These are phyloP conservation scores for Sycophila texana DNA, from an alignment of 2,888 invertebrate genomes.

Conservation along the genomic window DNA sequence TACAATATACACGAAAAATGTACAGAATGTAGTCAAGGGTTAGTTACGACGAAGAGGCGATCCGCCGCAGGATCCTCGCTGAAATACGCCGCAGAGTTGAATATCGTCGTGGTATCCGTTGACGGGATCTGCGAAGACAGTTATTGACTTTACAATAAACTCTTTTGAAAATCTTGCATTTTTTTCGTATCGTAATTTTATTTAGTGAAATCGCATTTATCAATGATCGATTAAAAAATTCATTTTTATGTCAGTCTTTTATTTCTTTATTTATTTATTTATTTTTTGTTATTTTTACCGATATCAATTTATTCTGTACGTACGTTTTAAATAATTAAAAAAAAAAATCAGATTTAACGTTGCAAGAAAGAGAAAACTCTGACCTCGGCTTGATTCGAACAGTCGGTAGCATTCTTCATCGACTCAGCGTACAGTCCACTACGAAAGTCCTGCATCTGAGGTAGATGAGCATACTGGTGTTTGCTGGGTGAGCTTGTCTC, in stretches of 20 bases:
- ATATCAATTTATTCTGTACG: too few relatives aligned
- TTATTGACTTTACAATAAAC: constrained; percentile 23
- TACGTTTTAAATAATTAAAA: too few relatives aligned
- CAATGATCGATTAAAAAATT: background rate
- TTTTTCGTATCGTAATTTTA: background rate
- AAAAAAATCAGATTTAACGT: too few relatives aligned
- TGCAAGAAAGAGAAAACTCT: background rate
- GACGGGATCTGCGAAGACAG: constrained; percentile 60
- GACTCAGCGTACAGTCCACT: constrained; percentile 17
- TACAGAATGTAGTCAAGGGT: constrained; percentile 72
- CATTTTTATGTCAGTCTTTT: background rate
- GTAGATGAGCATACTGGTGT: constrained; percentile 48
- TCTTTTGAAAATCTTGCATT: background rate
- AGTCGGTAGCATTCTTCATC: constrained; percentile 22
- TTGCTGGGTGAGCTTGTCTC: constrained; percentile 40
- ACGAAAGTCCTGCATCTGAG: constrained; percentile 52
- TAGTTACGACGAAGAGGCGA: constrained; percentile 72
- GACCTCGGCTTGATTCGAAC: constrained; percentile 42
- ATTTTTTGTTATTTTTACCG: too few relatives aligned
- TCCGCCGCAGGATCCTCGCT: constrained; percentile 73
- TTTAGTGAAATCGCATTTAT: background rate
- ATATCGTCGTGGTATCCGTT: constrained; percentile 66
- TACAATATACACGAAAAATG: constrained; percentile 72
- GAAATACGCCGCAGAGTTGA: constrained; percentile 73
- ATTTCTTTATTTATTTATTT: too few relatives aligned